Base-by-base conservation (phyloP, 1,140 invertebrate species). In the Danaus melanippus region DNA sequence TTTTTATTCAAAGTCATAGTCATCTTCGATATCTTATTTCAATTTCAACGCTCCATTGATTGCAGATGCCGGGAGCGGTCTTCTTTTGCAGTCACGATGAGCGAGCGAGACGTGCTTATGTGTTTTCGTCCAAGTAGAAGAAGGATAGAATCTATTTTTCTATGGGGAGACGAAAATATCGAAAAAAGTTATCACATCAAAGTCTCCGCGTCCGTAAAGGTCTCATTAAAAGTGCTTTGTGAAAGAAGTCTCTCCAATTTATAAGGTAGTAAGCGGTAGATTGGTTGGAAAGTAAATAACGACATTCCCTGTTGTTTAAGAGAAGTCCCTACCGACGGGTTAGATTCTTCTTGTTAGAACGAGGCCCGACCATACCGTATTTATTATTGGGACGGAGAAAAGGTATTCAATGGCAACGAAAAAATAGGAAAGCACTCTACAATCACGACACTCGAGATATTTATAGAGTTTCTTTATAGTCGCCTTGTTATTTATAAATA, bases 141-240 rank as follows among this genome's bases (percentile, higher is more conserved):
- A 49, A 66, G 53, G 69, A 78, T 50, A 48, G 56, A 54, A 44
- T 7, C 45, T 74, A 80, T 79, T 80, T 79, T 79, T 69, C 73
- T 66, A 76, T 57, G 51, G 64, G 48, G 68, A 74, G 71, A 78
- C 67, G 75, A 83, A 82, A 82, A 80, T 82, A 83, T 80, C 73
- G 74, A 81, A 82, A 85, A 82, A 83, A 84, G 74, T 81, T 84
- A 79, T 84, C 74, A 74, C 76, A 80, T 76, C 76, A 78, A 79
- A 84, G 74, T 76, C 75, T 74, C 66, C 57, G 66, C 66, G 68
- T 63, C 67, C 64, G 74, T 74, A 74, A 78, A 84, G 77, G 74
- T 77, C 79, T 86, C 79, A 84, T 84, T 84, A 86, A 79, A 84
- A 84, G 66, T 80, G 75, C 81, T 83, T 79, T 79, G 81, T 76